phyloP scores from a whole-genome alignment of 2,797 vertebrate genomes.

The Anniella stebbinsi region DNA sequence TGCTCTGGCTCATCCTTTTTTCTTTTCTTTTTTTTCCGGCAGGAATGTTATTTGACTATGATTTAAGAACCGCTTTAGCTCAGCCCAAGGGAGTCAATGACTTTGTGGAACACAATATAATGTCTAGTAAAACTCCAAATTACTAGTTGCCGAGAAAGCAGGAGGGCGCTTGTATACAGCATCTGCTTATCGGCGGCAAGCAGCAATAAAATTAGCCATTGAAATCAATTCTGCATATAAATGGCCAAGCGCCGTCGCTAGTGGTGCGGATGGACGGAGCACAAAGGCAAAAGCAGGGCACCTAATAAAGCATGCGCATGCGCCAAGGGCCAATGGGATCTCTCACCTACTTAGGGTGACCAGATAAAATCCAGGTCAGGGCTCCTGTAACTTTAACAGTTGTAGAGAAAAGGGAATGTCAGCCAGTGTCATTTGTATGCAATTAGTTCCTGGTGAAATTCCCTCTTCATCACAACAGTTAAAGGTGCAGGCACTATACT shows the following conservation, averaged over 20 bases:
- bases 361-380: too few species aligned
- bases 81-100: conserved; percentile 36
- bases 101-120: conserved; percentile 21
- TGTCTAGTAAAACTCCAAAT: conserved; percentile 38
- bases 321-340: too few species aligned
- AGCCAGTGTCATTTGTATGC: too few species aligned
- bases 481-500: too few species aligned
- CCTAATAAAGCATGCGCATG: neutral
- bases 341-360: too few species aligned
- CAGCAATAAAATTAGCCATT: conserved; percentile 17
- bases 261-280: fast-evolving
- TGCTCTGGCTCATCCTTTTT: conserved; percentile 56
- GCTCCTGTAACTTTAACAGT: too few species aligned
- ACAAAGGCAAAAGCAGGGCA: neutral
- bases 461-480: too few species aligned
- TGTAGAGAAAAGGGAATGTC: too few species aligned
- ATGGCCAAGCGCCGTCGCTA: fast-evolving
- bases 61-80: conserved; percentile 56
- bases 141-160: conserved; percentile 8
- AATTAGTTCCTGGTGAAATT: too few species aligned
- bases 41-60: conserved; percentile 55
- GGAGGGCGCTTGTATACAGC: neutral
- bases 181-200: fast-evolving
- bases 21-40: neutral
- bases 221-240: neutral